Base-by-base conservation (phyloP, 2,888 invertebrate genomes). In the Trypoxylon attenuatum region DNA sequence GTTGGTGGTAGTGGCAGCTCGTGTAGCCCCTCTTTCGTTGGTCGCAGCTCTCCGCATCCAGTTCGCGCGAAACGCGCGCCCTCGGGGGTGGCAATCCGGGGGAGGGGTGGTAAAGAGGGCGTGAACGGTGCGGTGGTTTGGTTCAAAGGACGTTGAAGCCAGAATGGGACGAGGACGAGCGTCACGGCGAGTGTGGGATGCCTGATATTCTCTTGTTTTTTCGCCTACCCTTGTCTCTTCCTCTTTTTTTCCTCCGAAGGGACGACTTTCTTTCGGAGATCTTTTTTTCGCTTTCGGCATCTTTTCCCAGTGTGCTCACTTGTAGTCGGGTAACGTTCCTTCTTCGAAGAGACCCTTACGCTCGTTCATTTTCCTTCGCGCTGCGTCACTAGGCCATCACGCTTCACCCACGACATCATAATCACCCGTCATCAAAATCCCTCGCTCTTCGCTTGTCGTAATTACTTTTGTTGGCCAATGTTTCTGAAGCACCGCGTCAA, bases 81-180 rank as follows among this genome's bases (percentile, higher is more conserved):
- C 68, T 18, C 41, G 51, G 59, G 62, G 58, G 56, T 52, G 55
- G 50, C n/a, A n/a, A n/a, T 33, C 8, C 51, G 29, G 41, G 6
- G 46, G 8, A 55, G 49, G 55, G 53, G 69, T 38, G 46, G 56
- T 52, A 33, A 60, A 45, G 61, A 52, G 63, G 60, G 66, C 56
- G 66, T 49, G 72, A 67, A 69, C 66, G 72, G 54, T 53, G 70
- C 61, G 59, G 67, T 70, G 70, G 70, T 65, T 77, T 63, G 64
- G 68, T 65, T 75, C 75, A 75, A 75, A 77, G 75, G 71, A 73
- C 62, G 70, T 53, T 69, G 65, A 69, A 73, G 73, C 67, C 64
- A 68, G 69, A 77, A 69, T 70, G 65, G 77, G 67, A 67, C 61
- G 69, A 63, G 71, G 55, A 63, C 71, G 63, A 58, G n/a, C 66